These are phyloP conservation scores for Passer domesticus DNA, from an alignment of 2,113 vertebrate species.

Conservation along the genomic window DNA sequence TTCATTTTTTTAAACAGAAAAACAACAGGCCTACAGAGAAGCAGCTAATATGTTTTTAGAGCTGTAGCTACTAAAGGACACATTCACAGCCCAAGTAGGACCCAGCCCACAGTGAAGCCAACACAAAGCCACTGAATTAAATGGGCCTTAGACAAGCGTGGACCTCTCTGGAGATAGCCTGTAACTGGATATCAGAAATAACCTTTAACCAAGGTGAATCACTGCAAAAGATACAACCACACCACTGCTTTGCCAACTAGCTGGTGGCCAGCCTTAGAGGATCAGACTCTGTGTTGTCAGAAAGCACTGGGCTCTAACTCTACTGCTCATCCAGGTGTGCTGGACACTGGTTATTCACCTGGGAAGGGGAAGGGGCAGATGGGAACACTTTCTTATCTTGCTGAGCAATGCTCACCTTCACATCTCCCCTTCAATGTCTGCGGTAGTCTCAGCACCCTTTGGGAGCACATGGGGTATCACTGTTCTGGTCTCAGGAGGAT, in stretches of 20 bases:
- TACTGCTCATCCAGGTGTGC: not conserved
- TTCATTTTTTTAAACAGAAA: not conserved
- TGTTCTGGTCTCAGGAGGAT: not conserved
- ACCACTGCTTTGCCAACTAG: not conserved
- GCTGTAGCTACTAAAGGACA: not conserved
- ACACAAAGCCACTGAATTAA: not conserved
- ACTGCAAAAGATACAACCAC: not conserved
- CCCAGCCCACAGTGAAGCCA: not conserved
- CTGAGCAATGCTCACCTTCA: not conserved
- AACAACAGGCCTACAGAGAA: not conserved
- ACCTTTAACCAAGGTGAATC: not conserved
- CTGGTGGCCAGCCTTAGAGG: not conserved
- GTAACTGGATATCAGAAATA: not conserved
- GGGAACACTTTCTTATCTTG: not conserved
- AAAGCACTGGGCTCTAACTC: not conserved
- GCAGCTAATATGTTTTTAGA: conserved; percentile 16
- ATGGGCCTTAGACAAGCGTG: not conserved
- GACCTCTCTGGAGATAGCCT: not conserved
- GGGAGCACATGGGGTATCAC: not conserved
- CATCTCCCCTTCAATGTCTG: accelerated
- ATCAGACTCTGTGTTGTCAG: not conserved
- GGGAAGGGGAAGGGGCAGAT: not conserved
- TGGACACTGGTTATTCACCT: not conserved
- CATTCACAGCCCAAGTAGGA: not conserved
- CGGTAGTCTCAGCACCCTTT: not conserved